A percentile compares a stretch with the other conserved stretches of the same genome.
Evolutionary conservation across 1,140 invertebrate genomes (phyloP).

Genomic region (Vanessa atalanta): DNA sequence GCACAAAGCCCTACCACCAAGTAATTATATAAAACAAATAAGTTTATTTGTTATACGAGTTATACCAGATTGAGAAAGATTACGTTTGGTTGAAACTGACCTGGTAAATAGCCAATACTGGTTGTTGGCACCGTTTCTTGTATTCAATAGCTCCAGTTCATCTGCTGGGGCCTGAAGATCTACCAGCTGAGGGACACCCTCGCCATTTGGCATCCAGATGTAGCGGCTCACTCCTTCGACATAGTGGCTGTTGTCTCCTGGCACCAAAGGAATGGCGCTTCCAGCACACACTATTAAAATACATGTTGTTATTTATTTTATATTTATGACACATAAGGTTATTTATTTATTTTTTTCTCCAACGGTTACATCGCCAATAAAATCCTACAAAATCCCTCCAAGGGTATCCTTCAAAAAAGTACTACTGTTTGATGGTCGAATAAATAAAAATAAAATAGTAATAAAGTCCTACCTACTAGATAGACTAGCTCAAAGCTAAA

Average conservation of each 20-base stretch:
- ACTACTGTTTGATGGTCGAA: too few relatives aligned
- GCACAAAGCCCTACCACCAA: too few relatives aligned
- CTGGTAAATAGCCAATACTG: constrained; percentile 64
- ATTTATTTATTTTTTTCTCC: not conserved
- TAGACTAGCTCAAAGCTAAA: too few relatives aligned
- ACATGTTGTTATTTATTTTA: not conserved
- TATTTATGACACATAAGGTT: not conserved
- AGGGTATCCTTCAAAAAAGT: too few relatives aligned
- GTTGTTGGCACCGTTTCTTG: constrained; percentile 58
- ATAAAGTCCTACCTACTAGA: too few relatives aligned
- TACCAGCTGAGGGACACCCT: constrained; percentile 52
- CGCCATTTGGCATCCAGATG: constrained; percentile 65
- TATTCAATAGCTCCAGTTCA: constrained; percentile 12
- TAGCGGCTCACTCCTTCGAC: constrained; percentile 63
- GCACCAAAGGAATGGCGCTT: constrained; percentile 43
- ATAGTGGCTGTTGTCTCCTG: constrained; percentile 67
- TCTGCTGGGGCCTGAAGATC: constrained; percentile 56
- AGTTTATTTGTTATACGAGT: too few relatives aligned
- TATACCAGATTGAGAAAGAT: too few relatives aligned
- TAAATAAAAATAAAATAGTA: too few relatives aligned
- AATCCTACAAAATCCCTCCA: too few relatives aligned
- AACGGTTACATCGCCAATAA: too few relatives aligned
- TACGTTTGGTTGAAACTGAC: constrained; percentile 34
- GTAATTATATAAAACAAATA: too few relatives aligned
- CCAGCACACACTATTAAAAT: constrained; percentile 49